phyloP scores from a whole-genome alignment of 1,140 invertebrate species.

The Paraescarpia echinospica region DNA sequence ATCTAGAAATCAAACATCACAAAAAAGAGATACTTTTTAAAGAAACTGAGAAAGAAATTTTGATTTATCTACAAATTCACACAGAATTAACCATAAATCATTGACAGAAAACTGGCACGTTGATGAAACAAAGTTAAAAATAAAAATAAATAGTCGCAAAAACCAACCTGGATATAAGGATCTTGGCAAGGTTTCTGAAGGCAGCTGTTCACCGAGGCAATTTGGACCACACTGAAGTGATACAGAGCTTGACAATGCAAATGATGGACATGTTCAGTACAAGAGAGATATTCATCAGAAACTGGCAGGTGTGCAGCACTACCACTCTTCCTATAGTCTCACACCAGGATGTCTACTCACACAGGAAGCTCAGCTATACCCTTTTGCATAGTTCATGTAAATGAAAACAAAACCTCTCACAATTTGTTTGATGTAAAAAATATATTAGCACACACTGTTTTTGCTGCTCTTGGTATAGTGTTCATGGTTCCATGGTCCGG shows the following conservation, averaged over 20 bases:
- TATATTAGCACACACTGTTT: not conserved
- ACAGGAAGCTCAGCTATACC: not conserved
- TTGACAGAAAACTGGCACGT: not conserved
- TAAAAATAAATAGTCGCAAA: not conserved
- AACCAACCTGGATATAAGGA: not conserved
- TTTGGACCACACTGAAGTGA: not conserved
- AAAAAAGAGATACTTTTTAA: not conserved
- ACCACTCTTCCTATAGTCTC: not conserved
- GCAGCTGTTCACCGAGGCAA: not conserved
- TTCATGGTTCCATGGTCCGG: not conserved
- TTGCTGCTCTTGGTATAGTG: not conserved
- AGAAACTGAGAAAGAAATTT: not conserved
- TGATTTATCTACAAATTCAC: not conserved
- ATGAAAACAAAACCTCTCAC: not conserved
- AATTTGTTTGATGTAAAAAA: not conserved
- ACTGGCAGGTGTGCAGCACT: not conserved
- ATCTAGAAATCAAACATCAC: not conserved
- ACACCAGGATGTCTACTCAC: not conserved
- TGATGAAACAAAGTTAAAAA: not conserved
- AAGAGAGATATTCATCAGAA: not conserved
- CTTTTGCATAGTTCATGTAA: not conserved
- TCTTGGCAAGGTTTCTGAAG: not conserved
- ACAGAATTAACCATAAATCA: not conserved
- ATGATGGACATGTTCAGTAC: not conserved
- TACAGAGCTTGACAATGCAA: not conserved